Evolutionary conservation across 2,113 vertebrate genomes (phyloP).

Genomic region (Mohoua ochrocephala): DNA sequence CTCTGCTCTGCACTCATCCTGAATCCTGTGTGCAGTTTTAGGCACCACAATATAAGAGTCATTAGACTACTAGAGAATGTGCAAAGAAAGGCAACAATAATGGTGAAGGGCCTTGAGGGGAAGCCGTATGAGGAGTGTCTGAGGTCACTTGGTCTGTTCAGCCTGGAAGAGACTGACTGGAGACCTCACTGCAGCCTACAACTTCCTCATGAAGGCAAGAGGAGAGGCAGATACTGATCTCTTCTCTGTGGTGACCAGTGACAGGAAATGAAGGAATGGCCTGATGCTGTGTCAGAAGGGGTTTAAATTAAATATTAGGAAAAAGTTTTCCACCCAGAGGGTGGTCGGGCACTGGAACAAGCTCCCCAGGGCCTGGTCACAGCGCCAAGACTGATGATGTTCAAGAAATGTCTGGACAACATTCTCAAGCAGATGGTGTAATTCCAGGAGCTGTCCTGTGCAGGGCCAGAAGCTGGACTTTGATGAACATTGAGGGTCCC

Average conservation of each 20-base stretch:
- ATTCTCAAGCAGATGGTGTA: not conserved
- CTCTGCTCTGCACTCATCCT: not conserved
- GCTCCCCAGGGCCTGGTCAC: not conserved
- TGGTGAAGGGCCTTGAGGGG: not conserved
- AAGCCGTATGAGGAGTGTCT: fast-evolving
- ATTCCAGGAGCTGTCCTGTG: not conserved
- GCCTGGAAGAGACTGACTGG: not conserved
- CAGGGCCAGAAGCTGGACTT: not conserved
- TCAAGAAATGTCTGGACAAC: not conserved
- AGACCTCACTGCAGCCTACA: not conserved
- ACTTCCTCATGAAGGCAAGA: fast-evolving
- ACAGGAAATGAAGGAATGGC: not conserved
- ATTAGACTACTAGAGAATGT: not conserved
- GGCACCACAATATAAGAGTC: not conserved
- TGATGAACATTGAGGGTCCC: fast-evolving
- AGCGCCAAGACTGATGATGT: fast-evolving
- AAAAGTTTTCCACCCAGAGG: not conserved
- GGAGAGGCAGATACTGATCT: not conserved
- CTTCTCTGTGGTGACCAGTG: not conserved
- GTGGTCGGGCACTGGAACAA: not conserved
- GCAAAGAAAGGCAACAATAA: not conserved
- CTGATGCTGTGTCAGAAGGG: not conserved
- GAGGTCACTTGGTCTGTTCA: not conserved
- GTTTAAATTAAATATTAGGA: not conserved
- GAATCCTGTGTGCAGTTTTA: not conserved